phyloP scores from a whole-genome alignment of 2,888 invertebrate species.

The Camponotus fellah region DNA sequence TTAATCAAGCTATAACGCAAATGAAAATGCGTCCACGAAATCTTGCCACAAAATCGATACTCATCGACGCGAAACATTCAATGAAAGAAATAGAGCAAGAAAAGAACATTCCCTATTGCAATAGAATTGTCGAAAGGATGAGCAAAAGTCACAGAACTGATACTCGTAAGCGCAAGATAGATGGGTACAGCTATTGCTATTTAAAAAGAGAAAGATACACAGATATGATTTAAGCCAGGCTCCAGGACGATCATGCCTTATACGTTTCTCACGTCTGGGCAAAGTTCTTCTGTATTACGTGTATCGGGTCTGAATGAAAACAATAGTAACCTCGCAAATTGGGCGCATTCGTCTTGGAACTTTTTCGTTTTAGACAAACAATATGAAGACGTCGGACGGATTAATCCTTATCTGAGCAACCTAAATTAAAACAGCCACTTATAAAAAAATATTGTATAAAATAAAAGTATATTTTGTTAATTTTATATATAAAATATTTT shows the following conservation, averaged over 20 bases:
- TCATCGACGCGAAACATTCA: slow-evolving; percentile 53
- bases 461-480: slow-evolving; percentile 5
- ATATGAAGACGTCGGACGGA: neutral
- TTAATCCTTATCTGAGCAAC: slow-evolving; percentile 18
- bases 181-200: slow-evolving; percentile 73
- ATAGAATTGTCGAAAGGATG: slow-evolving; percentile 49
- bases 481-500: neutral
- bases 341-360: neutral
- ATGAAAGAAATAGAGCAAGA: slow-evolving; percentile 18
- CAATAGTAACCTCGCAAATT: slow-evolving; percentile 13
- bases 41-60: slow-evolving; percentile 45
- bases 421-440: neutral
- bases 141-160: slow-evolving; percentile 75
- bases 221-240: slow-evolving; percentile 70
- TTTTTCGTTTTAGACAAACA: neutral
- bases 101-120: slow-evolving; percentile 16
- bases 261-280: slow-evolving; percentile 62
- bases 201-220: slow-evolving; percentile 67
- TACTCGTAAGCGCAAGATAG: slow-evolving; percentile 71
- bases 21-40: neutral
- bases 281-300: slow-evolving; percentile 5
- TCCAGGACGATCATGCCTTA: slow-evolving; percentile 73
- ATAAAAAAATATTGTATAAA: neutral
- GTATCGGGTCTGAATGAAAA: slow-evolving; percentile 31
- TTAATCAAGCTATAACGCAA: neutral